Conservation (phyloP, 2,113 vertebrate species). For the Kryptolebias marmoratus region DNA sequence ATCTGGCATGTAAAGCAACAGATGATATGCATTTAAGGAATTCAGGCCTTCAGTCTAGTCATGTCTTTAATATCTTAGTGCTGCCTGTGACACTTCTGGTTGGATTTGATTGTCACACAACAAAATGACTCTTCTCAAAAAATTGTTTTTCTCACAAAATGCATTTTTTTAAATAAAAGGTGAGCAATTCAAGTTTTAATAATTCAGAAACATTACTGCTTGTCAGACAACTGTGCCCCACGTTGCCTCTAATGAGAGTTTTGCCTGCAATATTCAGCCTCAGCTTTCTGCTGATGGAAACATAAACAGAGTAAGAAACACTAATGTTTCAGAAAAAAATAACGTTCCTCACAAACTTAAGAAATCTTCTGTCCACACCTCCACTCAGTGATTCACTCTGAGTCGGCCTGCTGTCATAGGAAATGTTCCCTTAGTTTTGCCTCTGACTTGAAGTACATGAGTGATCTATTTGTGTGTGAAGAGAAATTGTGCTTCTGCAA, state of each 20-base stretch:
- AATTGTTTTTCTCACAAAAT: too few relatives aligned
- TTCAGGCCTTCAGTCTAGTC: too few relatives aligned
- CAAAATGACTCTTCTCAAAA: too few relatives aligned
- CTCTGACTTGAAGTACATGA: constrained; percentile 16
- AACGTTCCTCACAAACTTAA: not conserved
- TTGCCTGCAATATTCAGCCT: too few relatives aligned
- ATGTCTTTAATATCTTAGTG: too few relatives aligned
- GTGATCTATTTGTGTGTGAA: constrained; percentile 3
- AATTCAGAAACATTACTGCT: too few relatives aligned
- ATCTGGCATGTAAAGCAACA: too few relatives aligned
- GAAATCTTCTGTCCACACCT: constrained; percentile 12
- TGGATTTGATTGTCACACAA: too few relatives aligned
- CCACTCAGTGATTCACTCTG: constrained; percentile 25
- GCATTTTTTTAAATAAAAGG: too few relatives aligned
- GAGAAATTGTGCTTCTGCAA: constrained; percentile 34
- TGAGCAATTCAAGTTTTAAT: too few relatives aligned
- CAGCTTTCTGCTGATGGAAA: not conserved
- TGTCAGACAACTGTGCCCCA: not conserved
- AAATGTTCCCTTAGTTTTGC: constrained; percentile 20
- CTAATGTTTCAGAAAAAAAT: constrained; percentile 4
- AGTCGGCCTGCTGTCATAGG: constrained; percentile 37
- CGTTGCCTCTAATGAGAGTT: not conserved
- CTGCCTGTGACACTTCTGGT: too few relatives aligned
- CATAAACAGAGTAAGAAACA: not conserved
- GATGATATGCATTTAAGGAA: too few relatives aligned